phyloP scores from a whole-genome alignment of 2,113 vertebrate species.

The Aegithalos caudatus region DNA sequence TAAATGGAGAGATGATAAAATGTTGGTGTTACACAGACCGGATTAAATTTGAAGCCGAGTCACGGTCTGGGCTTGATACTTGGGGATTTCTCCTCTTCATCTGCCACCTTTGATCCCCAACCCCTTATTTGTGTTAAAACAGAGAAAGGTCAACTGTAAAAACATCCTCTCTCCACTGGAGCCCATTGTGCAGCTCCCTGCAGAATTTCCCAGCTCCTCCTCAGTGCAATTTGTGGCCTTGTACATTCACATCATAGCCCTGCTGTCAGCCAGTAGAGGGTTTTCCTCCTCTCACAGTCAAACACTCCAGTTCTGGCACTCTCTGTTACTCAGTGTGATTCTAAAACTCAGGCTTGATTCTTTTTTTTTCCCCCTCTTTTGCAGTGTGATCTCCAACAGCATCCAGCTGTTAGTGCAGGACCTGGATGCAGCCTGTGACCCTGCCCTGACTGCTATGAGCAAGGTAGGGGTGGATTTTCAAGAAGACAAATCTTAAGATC shows the following conservation, averaged over 20 bases:
- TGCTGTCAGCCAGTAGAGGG: background rate
- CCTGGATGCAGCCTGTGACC: slow-evolving; percentile 94
- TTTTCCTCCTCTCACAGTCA: background rate
- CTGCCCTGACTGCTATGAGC: slow-evolving; percentile 97
- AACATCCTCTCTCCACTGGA: background rate
- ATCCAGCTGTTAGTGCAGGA: slow-evolving; percentile 98
- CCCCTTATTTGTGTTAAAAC: background rate
- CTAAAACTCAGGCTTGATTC: background rate
- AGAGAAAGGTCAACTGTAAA: background rate
- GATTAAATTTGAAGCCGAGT: background rate
- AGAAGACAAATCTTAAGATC: background rate
- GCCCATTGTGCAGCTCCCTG: background rate
- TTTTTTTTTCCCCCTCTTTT: background rate
- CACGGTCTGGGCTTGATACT: background rate
- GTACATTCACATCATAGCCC: background rate
- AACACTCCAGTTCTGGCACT: background rate
- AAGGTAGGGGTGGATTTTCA: slow-evolving; percentile 77
- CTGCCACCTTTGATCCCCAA: background rate
- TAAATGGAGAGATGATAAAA: background rate
- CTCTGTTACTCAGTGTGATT: background rate
- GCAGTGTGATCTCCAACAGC: slow-evolving; percentile 96
- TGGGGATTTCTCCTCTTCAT: background rate
- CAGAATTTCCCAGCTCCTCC: background rate
- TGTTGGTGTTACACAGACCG: background rate
- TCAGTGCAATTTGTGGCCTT: background rate